Base-by-base conservation (phyloP, 2,113 vertebrate species). In the Varanus salvator region DNA sequence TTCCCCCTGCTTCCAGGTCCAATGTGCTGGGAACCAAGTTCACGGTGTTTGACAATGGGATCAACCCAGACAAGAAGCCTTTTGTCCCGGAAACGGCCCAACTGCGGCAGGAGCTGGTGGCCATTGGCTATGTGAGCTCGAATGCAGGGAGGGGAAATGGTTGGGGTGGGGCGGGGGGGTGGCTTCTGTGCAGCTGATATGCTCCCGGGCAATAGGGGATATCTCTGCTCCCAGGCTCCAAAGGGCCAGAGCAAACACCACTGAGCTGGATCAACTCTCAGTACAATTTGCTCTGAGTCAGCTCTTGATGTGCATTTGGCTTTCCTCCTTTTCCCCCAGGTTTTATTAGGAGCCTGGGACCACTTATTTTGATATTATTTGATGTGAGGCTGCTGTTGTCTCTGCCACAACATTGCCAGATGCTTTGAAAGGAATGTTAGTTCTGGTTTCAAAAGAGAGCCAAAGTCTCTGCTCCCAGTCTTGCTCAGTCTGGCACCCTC, bases 1-100 rank as follows among this genome's bases (percentile, higher is more conserved):
- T 11, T 12, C 2, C 7, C 29, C 23, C 3, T 25, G 31, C 2
- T 69, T 31, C 91, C 57, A 98, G 98, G 93, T 98, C 98, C 86
- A 98, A 98, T 85, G 92, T 98, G 82, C 95, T 98, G 84, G 98
- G 98, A 19, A 99, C 98, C 75, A 98, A 97, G 91, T 99, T 98
- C 92, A 98, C 97, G 2, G 98, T 98, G 52, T 99, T 97, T 44
- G 95, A 98, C 89, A 97, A 97, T 2, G 98, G 98, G 1, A 96
- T 97, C 89, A 99, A 98, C 94, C 98, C 98, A 0, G 97, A 98
- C 2, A 98, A 93, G 68, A 98, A 97, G 81, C 97, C 97, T n/a
- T 98, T 97, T 27, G 68, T 97, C 84, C 96, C 97, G 66, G 97
- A 98, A 86, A 95, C 90, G 21, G 96, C 97, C 87, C 94, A 92